Evolutionary conservation across 2,797 vertebrate genomes (phyloP).

Genomic region (Pipistrellus pipistrellus): DNA sequence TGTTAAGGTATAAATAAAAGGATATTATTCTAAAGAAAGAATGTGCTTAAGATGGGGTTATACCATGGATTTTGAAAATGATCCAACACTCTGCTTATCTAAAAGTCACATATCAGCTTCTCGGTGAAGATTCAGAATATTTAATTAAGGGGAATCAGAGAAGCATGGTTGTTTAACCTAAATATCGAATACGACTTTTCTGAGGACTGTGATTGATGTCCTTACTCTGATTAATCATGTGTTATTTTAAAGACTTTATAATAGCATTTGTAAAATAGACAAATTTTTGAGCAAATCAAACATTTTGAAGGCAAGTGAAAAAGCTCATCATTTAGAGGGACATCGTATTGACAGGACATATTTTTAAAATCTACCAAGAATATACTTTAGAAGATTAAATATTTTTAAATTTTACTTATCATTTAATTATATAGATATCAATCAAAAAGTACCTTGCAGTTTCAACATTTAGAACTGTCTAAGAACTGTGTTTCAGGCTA

Average conservation of each 20-base stretch:
- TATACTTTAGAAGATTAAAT: slow-evolving; percentile 37
- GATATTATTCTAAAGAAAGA: slow-evolving; percentile 36
- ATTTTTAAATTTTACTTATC: slow-evolving; percentile 13
- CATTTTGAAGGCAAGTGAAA: slow-evolving; percentile 34
- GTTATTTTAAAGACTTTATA: slow-evolving; percentile 59
- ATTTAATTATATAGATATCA: not conserved
- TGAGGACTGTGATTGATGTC: slow-evolving; percentile 40
- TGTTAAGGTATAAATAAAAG: slow-evolving; percentile 63
- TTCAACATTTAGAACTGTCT: not conserved
- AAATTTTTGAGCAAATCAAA: slow-evolving; percentile 50
- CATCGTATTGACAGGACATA: not conserved
- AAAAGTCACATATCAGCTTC: slow-evolving; percentile 13
- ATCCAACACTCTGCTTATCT: slow-evolving; percentile 36
- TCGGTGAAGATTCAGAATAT: slow-evolving; percentile 31
- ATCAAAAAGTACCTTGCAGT: not conserved
- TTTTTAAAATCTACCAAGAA: slow-evolving; percentile 44
- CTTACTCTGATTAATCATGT: not conserved
- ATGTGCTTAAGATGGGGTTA: slow-evolving; percentile 23
- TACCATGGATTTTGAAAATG: slow-evolving; percentile 47
- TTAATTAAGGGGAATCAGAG: slow-evolving; percentile 49
- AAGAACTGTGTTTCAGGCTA: not conserved
- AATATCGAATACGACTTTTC: slow-evolving; percentile 39
- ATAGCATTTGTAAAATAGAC: slow-evolving; percentile 31
- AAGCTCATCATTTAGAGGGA: slow-evolving; percentile 26
- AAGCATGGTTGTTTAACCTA: slow-evolving; percentile 33